Conservation (phyloP, 2,113 vertebrate genomes). For the Delphinus delphis region DNA sequence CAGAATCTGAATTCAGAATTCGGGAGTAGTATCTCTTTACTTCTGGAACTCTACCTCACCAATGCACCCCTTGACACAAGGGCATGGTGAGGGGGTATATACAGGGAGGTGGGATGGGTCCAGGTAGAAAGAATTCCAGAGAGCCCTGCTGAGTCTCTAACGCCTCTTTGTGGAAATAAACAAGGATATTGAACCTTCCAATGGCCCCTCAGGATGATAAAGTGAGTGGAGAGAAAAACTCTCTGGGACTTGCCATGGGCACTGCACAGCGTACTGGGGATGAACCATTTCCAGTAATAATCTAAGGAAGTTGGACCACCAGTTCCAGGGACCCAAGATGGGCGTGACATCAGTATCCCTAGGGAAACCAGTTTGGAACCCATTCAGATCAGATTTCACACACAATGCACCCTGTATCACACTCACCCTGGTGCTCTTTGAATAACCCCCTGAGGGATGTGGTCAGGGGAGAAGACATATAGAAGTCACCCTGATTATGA, state of each 20-base stretch:
- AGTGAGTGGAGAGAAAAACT: background rate
- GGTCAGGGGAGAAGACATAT: background rate
- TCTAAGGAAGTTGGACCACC: background rate
- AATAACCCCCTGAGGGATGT: background rate
- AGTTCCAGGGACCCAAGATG: background rate
- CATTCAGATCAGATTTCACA: background rate
- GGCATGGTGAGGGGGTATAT: background rate
- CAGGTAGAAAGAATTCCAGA: background rate
- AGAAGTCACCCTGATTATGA: background rate
- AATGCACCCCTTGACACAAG: background rate
- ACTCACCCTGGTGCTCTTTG: background rate
- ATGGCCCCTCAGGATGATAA: background rate
- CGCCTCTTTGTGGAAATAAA: background rate
- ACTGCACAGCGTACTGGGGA: background rate
- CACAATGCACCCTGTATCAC: fast-evolving
- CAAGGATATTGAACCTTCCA: background rate
- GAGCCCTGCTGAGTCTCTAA: background rate
- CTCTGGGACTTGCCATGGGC: background rate
- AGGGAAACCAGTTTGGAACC: background rate
- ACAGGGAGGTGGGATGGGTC: background rate
- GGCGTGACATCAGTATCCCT: background rate
- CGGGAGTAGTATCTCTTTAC: background rate
- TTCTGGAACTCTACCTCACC: background rate
- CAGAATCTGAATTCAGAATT: background rate
- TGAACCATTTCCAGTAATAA: background rate